Base-by-base conservation (phyloP, 2,888 invertebrate species). In the Nymphalis c-album region DNA sequence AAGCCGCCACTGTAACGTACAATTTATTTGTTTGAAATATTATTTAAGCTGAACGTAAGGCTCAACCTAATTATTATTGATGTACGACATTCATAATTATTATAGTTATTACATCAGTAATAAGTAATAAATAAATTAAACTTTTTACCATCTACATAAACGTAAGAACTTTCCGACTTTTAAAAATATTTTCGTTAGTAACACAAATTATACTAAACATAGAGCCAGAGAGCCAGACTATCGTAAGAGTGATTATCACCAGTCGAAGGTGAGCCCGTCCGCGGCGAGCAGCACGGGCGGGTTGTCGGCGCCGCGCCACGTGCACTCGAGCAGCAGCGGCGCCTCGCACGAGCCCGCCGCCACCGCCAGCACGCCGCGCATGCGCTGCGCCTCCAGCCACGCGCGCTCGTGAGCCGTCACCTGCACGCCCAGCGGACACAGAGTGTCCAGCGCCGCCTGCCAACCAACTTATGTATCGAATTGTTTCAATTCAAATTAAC, bases 311-410 rank as follows among this genome's bases (percentile, higher is more conserved):
- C 92, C 93, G 1, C 81, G 85, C 83, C 95, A 96, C 16, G 80
- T 79, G 71, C 95, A 91, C 84, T 96, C 95, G 40, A 96, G 84
- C 74, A 96, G 93, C 60, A 94, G 81, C 2, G 95, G 95, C 57
- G 94, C 93, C 78, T 94, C 94, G 76, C 93, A 94, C 7, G 95
- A 95, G 59, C 96, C 96, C 60, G 93, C 86, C 6, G 95, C 93
- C 18, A 96, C 96, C n/a, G 95, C 92, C 72, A 96, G 83, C 77
- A 94, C 94, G 0, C 94, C 91, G 51, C 91, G 90, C 95, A 96
- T 95, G 76, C 94, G 93, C 83, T 94, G 94, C 13, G 91, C 81
- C 77, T 93, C 90, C 50, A 94, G 92, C 96, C 96, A 96, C 67
- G 89, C 89, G 67, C 93, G 91, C 77, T 95, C 95, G 75, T 90